Evolutionary conservation across 2,888 invertebrate genomes (phyloP).

Genomic region (Aphidius colemani): DNA sequence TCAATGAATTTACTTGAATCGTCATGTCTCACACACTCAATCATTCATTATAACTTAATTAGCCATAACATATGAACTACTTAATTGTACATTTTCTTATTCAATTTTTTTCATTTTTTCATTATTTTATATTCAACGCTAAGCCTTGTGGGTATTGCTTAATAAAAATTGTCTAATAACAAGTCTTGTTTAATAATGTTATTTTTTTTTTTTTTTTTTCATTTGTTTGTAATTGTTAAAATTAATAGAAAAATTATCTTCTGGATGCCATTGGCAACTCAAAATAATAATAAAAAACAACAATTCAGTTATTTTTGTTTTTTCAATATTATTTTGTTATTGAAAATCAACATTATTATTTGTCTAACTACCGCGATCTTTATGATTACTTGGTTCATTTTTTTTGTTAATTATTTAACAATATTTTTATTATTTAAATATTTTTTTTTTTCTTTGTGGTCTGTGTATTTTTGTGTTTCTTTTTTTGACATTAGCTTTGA

Average conservation of each 20-base stretch:
- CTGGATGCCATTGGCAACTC: constrained; percentile 41
- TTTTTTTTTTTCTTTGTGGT: constrained; percentile 24
- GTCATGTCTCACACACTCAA: constrained; percentile 33
- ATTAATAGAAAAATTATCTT: constrained; percentile 56
- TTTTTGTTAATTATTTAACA: constrained; percentile 31
- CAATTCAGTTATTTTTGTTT: background rate
- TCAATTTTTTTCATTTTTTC: constrained; percentile 22
- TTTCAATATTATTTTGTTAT: constrained; percentile 2
- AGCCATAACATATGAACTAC: background rate
- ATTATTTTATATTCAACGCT: constrained; percentile 34
- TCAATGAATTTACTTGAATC: too few relatives aligned
- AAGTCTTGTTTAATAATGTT: constrained; percentile 40
- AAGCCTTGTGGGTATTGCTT: constrained; percentile 55
- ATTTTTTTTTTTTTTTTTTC: constrained; percentile 22
- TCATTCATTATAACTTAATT: constrained; percentile 20
- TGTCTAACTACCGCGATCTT: constrained; percentile 29
- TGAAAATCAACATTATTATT: constrained; percentile 9
- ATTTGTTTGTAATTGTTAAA: constrained; percentile 45
- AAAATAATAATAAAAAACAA: constrained; percentile 21
- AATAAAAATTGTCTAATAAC: constrained; percentile 56
- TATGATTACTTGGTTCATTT: constrained; percentile 37
- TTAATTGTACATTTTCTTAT: constrained; percentile 6
- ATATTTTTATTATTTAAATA: constrained; percentile 35
- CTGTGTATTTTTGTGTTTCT: constrained; percentile 35
- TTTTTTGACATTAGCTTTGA: constrained; percentile 19